Evolutionary conservation across 1,140 invertebrate species (phyloP).

Genomic region (Gonatopus flavifemur): DNA sequence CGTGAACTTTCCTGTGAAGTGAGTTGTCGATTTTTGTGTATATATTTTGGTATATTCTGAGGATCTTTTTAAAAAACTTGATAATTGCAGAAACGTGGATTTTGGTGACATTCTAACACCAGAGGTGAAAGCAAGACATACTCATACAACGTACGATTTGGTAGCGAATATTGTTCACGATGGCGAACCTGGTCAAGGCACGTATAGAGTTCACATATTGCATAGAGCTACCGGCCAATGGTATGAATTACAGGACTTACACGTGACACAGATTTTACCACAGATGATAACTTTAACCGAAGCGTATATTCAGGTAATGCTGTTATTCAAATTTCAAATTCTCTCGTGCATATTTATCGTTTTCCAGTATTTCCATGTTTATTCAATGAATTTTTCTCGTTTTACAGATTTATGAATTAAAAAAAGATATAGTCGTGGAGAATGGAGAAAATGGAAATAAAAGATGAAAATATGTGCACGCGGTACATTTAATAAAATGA

Average conservation of each 20-base stretch:
- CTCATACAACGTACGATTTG: constrained; percentile 89
- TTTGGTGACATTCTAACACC: constrained; percentile 93
- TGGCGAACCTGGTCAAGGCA: constrained; percentile 90
- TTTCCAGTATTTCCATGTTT: constrained; percentile 5
- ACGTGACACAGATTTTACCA: constrained; percentile 96
- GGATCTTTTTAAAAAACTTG: constrained; percentile 10
- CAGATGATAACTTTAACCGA: constrained; percentile 99
- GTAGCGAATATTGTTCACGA: constrained; percentile 99
- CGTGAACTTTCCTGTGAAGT: constrained; percentile 99
- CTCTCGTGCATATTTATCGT: constrained; percentile 4
- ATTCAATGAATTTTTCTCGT: neutral
- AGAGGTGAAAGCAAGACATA: constrained; percentile 77
- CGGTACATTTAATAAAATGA: constrained; percentile 2
- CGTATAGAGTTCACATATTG: constrained; percentile 93
- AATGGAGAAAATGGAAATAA: constrained; percentile 32
- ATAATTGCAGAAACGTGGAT: constrained; percentile 83
- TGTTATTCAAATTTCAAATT: constrained; percentile 7
- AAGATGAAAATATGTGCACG: neutral
- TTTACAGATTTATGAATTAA: constrained; percentile 53
- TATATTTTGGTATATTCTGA: neutral
- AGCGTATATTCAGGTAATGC: constrained; percentile 86
- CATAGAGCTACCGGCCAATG: constrained; percentile 88
- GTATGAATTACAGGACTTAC: constrained; percentile 98
- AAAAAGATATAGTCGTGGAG: constrained; percentile 31
- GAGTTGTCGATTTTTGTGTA: constrained; percentile 62